Evolutionary conservation across 2,113 vertebrate species (phyloP).

Genomic region (Pollachius pollachius): DNA sequence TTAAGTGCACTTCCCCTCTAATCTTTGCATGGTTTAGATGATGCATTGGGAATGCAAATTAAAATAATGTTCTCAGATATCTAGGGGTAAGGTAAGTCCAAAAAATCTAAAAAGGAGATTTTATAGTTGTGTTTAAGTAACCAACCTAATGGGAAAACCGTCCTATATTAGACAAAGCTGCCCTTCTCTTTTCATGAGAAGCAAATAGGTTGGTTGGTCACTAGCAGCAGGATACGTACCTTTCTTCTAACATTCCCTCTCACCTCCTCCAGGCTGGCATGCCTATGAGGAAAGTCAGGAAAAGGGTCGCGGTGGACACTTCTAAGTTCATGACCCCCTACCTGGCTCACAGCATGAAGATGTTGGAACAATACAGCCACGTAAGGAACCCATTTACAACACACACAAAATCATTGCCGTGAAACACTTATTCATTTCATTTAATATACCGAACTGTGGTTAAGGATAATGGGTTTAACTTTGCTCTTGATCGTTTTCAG

Average conservation of each 20-base stretch:
- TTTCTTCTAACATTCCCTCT: not conserved
- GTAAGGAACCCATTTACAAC: constrained; percentile 63
- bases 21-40: no score
- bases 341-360: constrained; percentile 93
- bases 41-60: no score
- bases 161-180: no score
- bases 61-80: no score
- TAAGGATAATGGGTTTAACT: not conserved
- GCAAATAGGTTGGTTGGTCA: not conserved
- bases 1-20: no score
- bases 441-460: not conserved
- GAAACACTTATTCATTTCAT: not conserved
- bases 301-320: constrained; percentile 85
- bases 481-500: no score
- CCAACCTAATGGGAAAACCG: no score
- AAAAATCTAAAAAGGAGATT: no score
- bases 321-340: constrained; percentile 98
- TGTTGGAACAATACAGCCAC: constrained; percentile 91
- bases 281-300: constrained; percentile 75
- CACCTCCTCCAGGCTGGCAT: constrained; percentile 57
- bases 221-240: constrained; percentile 9
- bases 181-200: no score
- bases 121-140: no score
- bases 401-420: no score
- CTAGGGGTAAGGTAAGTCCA: no score